These are phyloP conservation scores for Amyelois transitella DNA, from an alignment of 1,140 invertebrate species.

Conservation along the genomic window DNA sequence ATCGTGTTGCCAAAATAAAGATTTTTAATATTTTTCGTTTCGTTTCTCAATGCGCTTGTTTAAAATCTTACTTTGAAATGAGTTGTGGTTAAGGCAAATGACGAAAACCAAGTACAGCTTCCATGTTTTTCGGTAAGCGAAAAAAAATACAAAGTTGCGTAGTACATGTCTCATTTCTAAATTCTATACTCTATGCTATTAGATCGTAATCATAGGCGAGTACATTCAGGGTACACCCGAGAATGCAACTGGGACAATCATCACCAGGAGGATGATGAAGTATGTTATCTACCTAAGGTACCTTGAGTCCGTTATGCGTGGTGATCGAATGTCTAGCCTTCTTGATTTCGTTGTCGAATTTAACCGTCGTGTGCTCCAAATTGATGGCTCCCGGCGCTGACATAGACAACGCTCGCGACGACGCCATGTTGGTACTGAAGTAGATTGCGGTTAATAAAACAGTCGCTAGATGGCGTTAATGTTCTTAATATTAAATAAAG, in stretches of 20 bases:
- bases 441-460: background rate
- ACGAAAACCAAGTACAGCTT: no score
- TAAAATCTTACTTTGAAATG: no score
- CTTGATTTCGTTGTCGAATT: slow-evolving; percentile 73
- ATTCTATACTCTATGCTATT: background rate
- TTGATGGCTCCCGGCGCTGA: slow-evolving; percentile 91
- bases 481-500: no score
- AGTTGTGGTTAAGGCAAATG: no score
- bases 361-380: slow-evolving; percentile 82
- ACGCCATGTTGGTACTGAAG: slow-evolving; percentile 74
- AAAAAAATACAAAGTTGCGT: background rate
- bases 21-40: no score
- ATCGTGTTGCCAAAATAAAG: no score
- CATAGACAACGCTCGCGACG: slow-evolving; percentile 83
- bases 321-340: slow-evolving; percentile 65
- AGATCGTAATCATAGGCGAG: background rate
- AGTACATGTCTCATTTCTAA: background rate
- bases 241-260: no score
- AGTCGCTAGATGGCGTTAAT: no score
- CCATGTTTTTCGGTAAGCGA: no score
- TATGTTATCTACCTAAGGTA: slow-evolving; percentile 8
- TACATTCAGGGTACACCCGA: background rate
- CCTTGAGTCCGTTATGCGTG: slow-evolving; percentile 46
- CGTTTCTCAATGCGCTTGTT: no score
- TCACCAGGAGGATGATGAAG: no score